A percentile compares a stretch with the other conserved stretches of the same genome.
Evolutionary conservation across 2,888 invertebrate species (phyloP).

Genomic region (Coenonympha arcania): DNA sequence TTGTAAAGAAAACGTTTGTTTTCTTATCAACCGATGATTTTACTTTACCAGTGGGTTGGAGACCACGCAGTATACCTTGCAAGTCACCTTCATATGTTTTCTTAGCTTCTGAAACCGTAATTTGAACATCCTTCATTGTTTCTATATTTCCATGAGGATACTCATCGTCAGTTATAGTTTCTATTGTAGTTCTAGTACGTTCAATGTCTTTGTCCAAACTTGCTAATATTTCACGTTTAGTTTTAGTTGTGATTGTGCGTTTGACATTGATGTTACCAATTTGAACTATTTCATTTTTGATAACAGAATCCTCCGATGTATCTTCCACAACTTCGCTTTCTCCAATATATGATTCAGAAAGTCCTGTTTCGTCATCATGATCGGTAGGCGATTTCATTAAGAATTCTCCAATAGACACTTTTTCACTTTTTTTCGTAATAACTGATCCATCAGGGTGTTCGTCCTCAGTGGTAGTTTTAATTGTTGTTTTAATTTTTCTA

Average conservation of each 20-base stretch:
- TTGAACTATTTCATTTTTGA: constrained; percentile 53
- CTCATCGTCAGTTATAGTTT: constrained; percentile 64
- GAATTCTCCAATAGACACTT: constrained; percentile 57
- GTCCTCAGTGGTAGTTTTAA: constrained; percentile 46
- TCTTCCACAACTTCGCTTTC: constrained; percentile 60
- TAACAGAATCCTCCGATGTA: constrained; percentile 54
- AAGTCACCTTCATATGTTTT: constrained; percentile 61
- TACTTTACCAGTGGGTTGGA: constrained; percentile 56
- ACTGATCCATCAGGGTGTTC: constrained; percentile 62
- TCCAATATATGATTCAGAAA: constrained; percentile 41
- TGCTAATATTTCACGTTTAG: constrained; percentile 63
- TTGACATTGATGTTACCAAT: constrained; percentile 52
- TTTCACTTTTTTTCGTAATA: constrained; percentile 59
- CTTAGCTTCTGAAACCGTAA: constrained; percentile 68
- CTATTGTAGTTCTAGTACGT: constrained; percentile 74
- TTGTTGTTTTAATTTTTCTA: constrained; percentile 58
- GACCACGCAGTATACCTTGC: constrained; percentile 65
- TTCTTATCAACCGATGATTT: constrained; percentile 67
- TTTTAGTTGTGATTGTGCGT: constrained; percentile 63
- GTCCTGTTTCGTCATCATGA: constrained; percentile 34
- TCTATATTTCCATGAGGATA: constrained; percentile 73
- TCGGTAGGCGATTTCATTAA: constrained; percentile 36
- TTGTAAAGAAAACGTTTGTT: constrained; percentile 57
- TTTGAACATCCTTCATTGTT: constrained; percentile 70
- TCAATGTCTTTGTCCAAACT: constrained; percentile 70